Evolutionary conservation across 2,113 vertebrate genomes (phyloP), one percentile per base, ranked within the genome.

Genomic region (Dasyprocta punctata): DNA sequence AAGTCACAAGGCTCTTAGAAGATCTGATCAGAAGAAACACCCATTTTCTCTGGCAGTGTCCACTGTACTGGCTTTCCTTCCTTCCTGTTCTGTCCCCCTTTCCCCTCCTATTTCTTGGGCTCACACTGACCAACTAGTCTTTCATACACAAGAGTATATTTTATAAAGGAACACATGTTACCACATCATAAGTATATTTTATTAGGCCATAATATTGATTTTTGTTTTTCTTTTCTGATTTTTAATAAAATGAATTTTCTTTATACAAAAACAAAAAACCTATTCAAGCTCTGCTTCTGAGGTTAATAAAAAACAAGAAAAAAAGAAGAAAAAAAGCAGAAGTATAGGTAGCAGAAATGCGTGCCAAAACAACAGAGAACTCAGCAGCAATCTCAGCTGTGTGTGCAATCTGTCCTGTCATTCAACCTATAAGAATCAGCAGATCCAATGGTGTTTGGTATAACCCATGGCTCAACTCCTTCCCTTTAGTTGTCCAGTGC

Each of bases 61-160:
- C 0, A 0, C 11, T 12, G 9, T 3, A 0, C 24, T 1, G 11
- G 28, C 20, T 26, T 81, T 67, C 47, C 8, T 14, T 69, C 28
- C 56, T 20, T 60, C 28, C 67, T 17, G 14, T 49, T 60, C 17
- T 85, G 26, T 67, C 22, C 19, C 2, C 16, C 11, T 41, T 7
- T n/a, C 22, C 33, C 44, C 19, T 71, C 69, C 65, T 19, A 4
- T 60, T 44, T 19, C 41, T 36, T 69, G 54, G 56, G 26, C 67
- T 19, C 41, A 22, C 41, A 20, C 0, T 20, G 54, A 89, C 33
- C 69, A 67, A 58, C 2, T 38, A 67, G 44, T 19, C 28, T 52
- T 22, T 52, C 61, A n/a, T 22, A 84, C 28, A 26, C 16, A 24
- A 19, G n/a, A 28, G 44, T 92, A 0, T 16, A 44, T 30, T 77